phyloP scores from a whole-genome alignment of 1,140 invertebrate species.

The Psix sp. region DNA sequence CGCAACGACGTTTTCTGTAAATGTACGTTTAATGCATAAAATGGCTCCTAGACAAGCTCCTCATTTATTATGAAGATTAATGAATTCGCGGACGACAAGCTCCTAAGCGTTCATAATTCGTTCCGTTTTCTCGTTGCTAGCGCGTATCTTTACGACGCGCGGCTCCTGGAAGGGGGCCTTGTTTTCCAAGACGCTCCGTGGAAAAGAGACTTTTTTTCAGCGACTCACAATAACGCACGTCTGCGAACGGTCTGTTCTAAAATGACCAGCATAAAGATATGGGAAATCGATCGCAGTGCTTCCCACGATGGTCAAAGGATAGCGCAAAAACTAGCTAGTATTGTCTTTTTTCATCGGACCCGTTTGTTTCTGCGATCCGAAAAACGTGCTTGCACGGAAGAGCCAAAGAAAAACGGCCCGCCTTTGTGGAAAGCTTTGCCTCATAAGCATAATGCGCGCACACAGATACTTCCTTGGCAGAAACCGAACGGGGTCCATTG shows the following conservation, averaged over 20 bases:
- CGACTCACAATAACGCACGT: slow-evolving; percentile 58
- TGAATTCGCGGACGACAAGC: slow-evolving; percentile 46
- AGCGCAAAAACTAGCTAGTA: slow-evolving; percentile 21
- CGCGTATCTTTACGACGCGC: slow-evolving; percentile 20
- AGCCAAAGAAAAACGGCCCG: slow-evolving; percentile 32
- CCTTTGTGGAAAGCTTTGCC: slow-evolving; percentile 56
- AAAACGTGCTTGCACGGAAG: slow-evolving; percentile 18
- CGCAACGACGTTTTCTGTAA: slow-evolving; percentile 29
- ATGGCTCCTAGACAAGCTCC: slow-evolving; percentile 38
- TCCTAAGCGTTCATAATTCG: slow-evolving; percentile 47
- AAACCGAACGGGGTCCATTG: slow-evolving; percentile 56
- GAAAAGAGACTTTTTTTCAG: slow-evolving; percentile 36
- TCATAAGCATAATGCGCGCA: slow-evolving; percentile 49
- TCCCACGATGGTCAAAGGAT: slow-evolving; percentile 20
- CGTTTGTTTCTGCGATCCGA: slow-evolving; percentile 26
- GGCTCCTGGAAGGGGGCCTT: slow-evolving; percentile 1
- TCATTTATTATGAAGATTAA: slow-evolving; percentile 55
- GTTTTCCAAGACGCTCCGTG: slow-evolving; percentile 22
- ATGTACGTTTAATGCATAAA: slow-evolving; percentile 45
- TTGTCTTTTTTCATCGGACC: slow-evolving; percentile 4
- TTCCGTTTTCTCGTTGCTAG: slow-evolving; percentile 22
- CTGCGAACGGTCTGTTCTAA: slow-evolving; percentile 33
- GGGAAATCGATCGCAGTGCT: slow-evolving; percentile 26
- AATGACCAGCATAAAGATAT: slow-evolving; percentile 28
- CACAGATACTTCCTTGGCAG: slow-evolving; percentile 40